Percentiles rank a stretch among this genome's conserved stretches.
Evolutionary conservation across 2,797 vertebrate species (phyloP).

Genomic region (Cyprinella venusta): DNA sequence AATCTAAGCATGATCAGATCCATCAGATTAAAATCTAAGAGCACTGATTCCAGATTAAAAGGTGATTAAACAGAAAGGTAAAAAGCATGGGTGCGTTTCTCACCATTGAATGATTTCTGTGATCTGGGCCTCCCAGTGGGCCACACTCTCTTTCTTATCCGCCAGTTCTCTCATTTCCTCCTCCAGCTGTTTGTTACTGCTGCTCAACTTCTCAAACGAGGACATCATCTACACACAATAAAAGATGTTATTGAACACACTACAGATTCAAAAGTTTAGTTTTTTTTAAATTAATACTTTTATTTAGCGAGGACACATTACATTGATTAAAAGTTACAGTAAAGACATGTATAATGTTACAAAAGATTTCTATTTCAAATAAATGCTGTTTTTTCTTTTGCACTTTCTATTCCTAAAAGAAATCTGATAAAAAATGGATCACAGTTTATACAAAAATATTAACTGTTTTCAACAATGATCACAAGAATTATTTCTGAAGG

Average conservation of each 20-base stretch:
- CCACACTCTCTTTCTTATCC: conserved; percentile 97
- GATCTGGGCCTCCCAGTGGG: conserved; percentile 99
- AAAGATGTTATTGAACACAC: neutral
- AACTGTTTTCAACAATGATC: neutral
- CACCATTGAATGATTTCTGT: conserved; percentile 99
- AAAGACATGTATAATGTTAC: neutral
- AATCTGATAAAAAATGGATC: too few species aligned
- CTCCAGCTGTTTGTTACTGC: conserved; percentile 89
- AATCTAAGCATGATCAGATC: neutral
- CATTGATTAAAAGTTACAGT: neutral
- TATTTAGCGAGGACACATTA: neutral
- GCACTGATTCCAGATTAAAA: neutral
- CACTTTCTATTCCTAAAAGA: neutral
- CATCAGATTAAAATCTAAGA: neutral
- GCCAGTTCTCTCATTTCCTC: conserved; percentile 94
- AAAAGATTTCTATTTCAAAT: neutral
- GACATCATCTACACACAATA: conserved; percentile 76
- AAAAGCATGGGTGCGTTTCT: conserved; percentile 61
- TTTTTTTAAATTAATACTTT: neutral
- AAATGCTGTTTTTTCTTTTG: neutral
- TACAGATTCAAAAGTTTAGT: neutral
- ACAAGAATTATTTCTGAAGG: neutral
- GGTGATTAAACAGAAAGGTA: neutral
- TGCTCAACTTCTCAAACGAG: conserved; percentile 86
- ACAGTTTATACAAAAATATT: neutral